A percentile compares a stretch with the other conserved stretches of the same genome.
Conservation (phyloP, 2,888 invertebrate species). For the Aphodius sticticus region DNA sequence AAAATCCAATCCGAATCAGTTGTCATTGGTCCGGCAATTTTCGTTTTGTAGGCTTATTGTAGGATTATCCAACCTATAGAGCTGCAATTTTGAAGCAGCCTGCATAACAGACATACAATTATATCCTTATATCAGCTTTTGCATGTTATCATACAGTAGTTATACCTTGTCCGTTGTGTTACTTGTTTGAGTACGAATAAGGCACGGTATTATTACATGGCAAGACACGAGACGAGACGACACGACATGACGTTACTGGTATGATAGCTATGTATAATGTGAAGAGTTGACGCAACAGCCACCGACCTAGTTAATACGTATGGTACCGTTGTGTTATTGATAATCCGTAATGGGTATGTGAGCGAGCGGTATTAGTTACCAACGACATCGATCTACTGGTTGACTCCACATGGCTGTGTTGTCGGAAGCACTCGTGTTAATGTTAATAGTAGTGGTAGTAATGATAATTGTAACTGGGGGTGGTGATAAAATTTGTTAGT, state of each 20-base stretch:
- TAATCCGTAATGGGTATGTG: constrained; percentile 9
- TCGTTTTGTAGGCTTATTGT: too few relatives aligned
- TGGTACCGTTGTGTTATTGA: not conserved
- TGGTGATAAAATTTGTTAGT: constrained; percentile 32
- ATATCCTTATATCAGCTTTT: not conserved
- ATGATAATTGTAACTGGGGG: not conserved
- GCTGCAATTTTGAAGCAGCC: too few relatives aligned
- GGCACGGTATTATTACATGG: not conserved
- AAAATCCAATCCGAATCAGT: too few relatives aligned
- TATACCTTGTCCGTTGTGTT: not conserved
- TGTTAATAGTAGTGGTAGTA: not conserved
- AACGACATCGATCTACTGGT: constrained; percentile 36
- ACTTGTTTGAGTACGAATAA: not conserved
- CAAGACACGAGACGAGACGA: not conserved
- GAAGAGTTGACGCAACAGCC: not conserved
- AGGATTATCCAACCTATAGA: too few relatives aligned
- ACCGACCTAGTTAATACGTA: not conserved
- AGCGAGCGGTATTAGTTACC: constrained; percentile 30
- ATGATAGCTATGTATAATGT: not conserved
- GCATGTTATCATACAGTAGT: not conserved
- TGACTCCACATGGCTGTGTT: constrained; percentile 57
- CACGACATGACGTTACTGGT: not conserved
- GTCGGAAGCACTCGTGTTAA: constrained; percentile 49
- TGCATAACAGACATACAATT: too few relatives aligned
- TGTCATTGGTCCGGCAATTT: too few relatives aligned